Conservation (phyloP, 2,888 invertebrate species). For the Tachina grossa region DNA sequence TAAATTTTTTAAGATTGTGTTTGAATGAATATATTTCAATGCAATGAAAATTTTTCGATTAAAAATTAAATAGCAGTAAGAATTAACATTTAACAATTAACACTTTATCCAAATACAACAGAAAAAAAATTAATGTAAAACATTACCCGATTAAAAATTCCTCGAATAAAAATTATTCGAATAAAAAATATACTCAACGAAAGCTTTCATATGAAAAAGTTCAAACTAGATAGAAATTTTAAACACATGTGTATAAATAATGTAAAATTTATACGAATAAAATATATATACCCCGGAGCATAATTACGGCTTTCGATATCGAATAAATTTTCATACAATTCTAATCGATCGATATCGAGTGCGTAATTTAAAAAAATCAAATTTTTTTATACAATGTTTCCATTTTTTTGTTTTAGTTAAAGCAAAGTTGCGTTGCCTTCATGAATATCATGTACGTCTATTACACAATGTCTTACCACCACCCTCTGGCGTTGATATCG, state of each 20-base stretch:
- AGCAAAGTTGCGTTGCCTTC: constrained; percentile 97
- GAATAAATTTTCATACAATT: too few relatives aligned
- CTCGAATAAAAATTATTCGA: not conserved
- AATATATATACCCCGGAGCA: too few relatives aligned
- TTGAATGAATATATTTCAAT: too few relatives aligned
- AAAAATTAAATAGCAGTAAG: too few relatives aligned
- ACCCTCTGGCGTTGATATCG: constrained; percentile 97
- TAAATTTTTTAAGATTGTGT: too few relatives aligned
- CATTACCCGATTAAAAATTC: not conserved
- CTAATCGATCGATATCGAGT: too few relatives aligned
- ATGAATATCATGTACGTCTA: constrained; percentile 97
- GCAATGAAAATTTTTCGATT: too few relatives aligned
- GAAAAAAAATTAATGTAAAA: not conserved
- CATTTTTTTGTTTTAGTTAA: constrained; percentile 88
- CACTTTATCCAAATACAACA: not conserved
- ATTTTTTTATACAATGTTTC: not conserved
- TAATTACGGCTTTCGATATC: too few relatives aligned
- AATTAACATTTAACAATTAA: too few relatives aligned
- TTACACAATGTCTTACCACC: constrained; percentile 95
- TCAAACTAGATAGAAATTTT: not conserved
- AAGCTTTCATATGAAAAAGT: not conserved
- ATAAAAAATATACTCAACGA: not conserved
- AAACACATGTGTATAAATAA: too few relatives aligned
- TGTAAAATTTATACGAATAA: too few relatives aligned
- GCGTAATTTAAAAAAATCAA: too few relatives aligned